Base-by-base conservation (phyloP, 2,113 vertebrate genomes). In the Oryzias curvinotus region DNA sequence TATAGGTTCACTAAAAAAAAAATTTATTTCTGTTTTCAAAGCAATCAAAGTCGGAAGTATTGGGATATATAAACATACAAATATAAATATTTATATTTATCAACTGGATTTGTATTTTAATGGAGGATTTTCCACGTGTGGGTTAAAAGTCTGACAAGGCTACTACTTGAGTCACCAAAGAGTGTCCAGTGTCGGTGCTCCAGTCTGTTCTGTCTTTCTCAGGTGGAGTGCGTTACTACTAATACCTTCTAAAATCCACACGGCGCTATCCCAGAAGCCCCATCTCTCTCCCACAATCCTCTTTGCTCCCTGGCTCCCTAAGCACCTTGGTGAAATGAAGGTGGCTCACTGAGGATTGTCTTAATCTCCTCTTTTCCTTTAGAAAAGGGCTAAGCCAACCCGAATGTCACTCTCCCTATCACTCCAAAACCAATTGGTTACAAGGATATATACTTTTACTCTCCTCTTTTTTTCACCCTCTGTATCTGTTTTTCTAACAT, bases 261-360 rank as follows among this genome's bases (percentile, higher is more conserved):
- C 69, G 1, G 78, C 75, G 52, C 75, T 67, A 67, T 81, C 78
- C 85, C 78, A 83, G 73, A 71, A 77, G 73, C 79, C 78, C 70
- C 66, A 71, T 70, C 80, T 82, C 80, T 81, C 67, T 69, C 68
- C 77, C 75, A 68, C 88, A 89, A 93, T 93, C 93, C 87, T 92
- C 90, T 92, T 90, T 93, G 87, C 92, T 93, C 92, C 73, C 55
- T 81, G 77, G 91, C 79, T 90, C 80, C 86, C 88, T 93, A 94
- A 95, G 92, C 85, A 91, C 90, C 87, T 92, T 76, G 78, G 82
- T 72, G 80, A 81, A 91, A 85, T 82, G 71, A 86, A 88, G 91
- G 81, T 89, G 80, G 85, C 87, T 85, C 73, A 74, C 76, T 81
- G 84, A 70, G 84, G 91, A 91, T 91, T 89, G 70, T 89, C 85